Evolutionary conservation across 2,113 vertebrate species (phyloP).

Genomic region (Polyodon spathula): DNA sequence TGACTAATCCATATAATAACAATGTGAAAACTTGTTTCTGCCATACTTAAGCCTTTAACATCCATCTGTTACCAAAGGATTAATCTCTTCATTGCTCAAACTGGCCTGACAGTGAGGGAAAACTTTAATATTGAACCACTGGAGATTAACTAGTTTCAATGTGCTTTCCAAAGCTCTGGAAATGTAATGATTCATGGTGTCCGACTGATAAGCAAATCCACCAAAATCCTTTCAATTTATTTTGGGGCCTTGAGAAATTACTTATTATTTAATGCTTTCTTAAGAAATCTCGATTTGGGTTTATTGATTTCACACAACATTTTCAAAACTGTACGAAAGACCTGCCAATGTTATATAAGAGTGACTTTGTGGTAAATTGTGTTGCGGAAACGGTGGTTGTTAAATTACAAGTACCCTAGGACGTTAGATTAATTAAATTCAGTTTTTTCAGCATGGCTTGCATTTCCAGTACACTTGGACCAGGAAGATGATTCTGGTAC

Average conservation of each 20-base stretch:
- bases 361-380: too few relatives aligned
- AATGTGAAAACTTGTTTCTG: slow-evolving; percentile 28
- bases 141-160: slow-evolving; percentile 66
- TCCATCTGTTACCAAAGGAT: slow-evolving; percentile 37
- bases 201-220: slow-evolving; percentile 76
- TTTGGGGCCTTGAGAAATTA: slow-evolving; percentile 65
- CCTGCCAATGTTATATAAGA: neutral
- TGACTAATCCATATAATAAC: slow-evolving; percentile 31
- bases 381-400: too few relatives aligned
- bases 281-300: slow-evolving; percentile 39
- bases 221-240: slow-evolving; percentile 76
- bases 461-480: too few relatives aligned
- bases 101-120: slow-evolving; percentile 53
- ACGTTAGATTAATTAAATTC: too few relatives aligned
- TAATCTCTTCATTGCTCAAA: slow-evolving; percentile 57
- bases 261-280: slow-evolving; percentile 60
- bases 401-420: too few relatives aligned
- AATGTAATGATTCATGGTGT: slow-evolving; percentile 59
- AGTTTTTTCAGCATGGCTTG: too few relatives aligned
- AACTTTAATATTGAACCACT: slow-evolving; percentile 52
- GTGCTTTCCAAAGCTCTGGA: slow-evolving; percentile 59
- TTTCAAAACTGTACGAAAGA: neutral
- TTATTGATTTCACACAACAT: slow-evolving; percentile 33
- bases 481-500: too few relatives aligned
- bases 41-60: slow-evolving; percentile 36